These are phyloP conservation scores for Liodrosophila aerea DNA, from an alignment of 2,888 invertebrate genomes.

Conservation along the genomic window DNA sequence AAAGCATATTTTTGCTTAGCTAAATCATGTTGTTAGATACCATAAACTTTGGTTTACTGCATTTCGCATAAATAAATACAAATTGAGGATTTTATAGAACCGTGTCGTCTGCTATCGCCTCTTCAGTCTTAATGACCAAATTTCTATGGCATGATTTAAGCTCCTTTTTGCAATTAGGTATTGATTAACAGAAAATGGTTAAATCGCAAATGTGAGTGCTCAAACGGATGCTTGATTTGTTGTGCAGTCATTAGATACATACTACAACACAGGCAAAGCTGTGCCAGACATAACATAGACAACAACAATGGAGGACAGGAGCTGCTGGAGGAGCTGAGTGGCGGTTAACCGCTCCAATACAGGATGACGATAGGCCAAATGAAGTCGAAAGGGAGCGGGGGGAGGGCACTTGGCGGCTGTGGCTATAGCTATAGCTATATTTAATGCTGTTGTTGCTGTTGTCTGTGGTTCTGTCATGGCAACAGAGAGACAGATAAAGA, in stretches of 20 bases:
- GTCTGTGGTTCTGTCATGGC: conserved; percentile 46
- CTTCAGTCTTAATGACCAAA: conserved; percentile 1
- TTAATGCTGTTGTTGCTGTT: conserved; percentile 10
- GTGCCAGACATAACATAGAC: conserved; percentile 30
- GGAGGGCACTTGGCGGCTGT: neutral
- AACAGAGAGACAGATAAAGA: conserved; percentile 21
- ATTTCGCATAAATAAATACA: too few species aligned
- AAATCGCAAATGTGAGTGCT: conserved; percentile 14
- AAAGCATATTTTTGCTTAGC: too few species aligned
- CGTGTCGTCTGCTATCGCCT: too few species aligned
- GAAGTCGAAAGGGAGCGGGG: neutral
- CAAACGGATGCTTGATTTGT: conserved; percentile 13
- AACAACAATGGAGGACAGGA: conserved; percentile 7
- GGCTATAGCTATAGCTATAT: conserved; percentile 4
- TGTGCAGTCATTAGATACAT: conserved; percentile 7
- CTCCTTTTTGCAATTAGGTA: conserved; percentile 19
- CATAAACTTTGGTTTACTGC: too few species aligned
- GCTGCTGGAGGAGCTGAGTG: conserved; percentile 5
- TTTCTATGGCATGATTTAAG: too few species aligned
- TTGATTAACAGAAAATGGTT: conserved; percentile 46
- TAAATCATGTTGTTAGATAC: too few species aligned
- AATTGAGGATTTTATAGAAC: too few species aligned
- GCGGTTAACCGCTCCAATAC: conserved; percentile 45
- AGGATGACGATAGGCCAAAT: conserved; percentile 39
- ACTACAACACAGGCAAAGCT: neutral